phyloP scores from a whole-genome alignment of 1,140 invertebrate genomes.

The Uloborus diversus region DNA sequence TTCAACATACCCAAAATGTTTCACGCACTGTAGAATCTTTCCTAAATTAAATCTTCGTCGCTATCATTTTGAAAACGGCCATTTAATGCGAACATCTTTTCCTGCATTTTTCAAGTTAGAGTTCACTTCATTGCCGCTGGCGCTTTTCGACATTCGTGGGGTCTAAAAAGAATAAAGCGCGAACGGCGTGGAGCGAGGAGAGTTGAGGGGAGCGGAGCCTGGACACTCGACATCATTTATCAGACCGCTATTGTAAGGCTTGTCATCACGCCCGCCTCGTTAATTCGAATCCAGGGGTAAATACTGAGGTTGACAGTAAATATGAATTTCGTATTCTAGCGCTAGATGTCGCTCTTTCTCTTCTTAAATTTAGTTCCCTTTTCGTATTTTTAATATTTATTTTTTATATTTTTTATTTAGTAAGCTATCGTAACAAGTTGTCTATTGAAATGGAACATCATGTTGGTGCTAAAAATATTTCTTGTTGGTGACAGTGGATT shows the following conservation, averaged over 20 bases:
- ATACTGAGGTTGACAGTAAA: constrained; percentile 31
- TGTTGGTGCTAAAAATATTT: no score
- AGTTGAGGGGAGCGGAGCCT: no score
- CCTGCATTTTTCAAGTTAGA: not conserved
- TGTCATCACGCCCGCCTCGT: constrained; percentile 36
- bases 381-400: no score
- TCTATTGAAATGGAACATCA: no score
- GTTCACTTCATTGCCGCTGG: not conserved
- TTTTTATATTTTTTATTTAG: not conserved
- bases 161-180: not conserved
- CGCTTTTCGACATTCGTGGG: not conserved
- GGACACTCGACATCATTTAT: constrained; percentile 16
- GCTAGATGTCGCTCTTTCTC: not conserved
- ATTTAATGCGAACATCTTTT: not conserved
- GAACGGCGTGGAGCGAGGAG: not conserved
- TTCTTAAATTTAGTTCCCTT: no score
- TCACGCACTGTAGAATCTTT: no score
- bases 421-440: no score
- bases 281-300: constrained; percentile 39
- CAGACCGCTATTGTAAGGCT: constrained; percentile 3
- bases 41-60: not conserved
- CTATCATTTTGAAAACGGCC: not conserved
- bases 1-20: no score
- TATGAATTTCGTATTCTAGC: constrained; percentile 12
- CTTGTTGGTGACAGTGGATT: no score